Percentiles rank a stretch among this genome's conserved stretches.
phyloP scores from a whole-genome alignment of 1,140 invertebrate species.

The Diachasma alloeum region DNA sequence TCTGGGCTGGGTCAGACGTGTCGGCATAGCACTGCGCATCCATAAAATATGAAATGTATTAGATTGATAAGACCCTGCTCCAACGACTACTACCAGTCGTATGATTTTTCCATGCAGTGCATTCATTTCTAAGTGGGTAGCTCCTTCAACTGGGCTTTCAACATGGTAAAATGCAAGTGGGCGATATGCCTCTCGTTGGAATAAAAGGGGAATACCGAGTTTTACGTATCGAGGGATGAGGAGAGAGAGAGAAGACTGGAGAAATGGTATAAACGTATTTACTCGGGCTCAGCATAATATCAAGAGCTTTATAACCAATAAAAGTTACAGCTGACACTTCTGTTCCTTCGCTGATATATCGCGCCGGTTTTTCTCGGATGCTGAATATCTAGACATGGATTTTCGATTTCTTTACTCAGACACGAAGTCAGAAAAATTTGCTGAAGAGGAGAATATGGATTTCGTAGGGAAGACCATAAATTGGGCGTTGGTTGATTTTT shows the following conservation, averaged over 20 bases:
- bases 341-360: slow-evolving; percentile 26
- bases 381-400: neutral
- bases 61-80: slow-evolving; percentile 49
- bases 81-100: neutral
- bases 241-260: neutral
- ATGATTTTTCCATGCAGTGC: neutral
- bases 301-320: slow-evolving; percentile 58
- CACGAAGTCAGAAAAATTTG: neutral
- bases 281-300: slow-evolving; percentile 54
- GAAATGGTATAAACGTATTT: slow-evolving; percentile 44
- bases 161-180: neutral
- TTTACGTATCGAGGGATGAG: neutral
- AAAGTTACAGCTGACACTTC: slow-evolving; percentile 58
- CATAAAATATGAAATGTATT: slow-evolving; percentile 58
- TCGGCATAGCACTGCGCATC: slow-evolving; percentile 16
- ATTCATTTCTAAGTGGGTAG: slow-evolving; percentile 1
- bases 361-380: neutral
- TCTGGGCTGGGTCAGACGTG: neutral
- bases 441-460: no score
- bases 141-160: neutral
- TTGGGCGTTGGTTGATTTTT: neutral
- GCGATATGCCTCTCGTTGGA: neutral
- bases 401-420: neutral
- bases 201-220: neutral
- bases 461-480: no score